Base-by-base conservation (phyloP, 2,888 invertebrate genomes). In the Ophion obscuratus region DNA sequence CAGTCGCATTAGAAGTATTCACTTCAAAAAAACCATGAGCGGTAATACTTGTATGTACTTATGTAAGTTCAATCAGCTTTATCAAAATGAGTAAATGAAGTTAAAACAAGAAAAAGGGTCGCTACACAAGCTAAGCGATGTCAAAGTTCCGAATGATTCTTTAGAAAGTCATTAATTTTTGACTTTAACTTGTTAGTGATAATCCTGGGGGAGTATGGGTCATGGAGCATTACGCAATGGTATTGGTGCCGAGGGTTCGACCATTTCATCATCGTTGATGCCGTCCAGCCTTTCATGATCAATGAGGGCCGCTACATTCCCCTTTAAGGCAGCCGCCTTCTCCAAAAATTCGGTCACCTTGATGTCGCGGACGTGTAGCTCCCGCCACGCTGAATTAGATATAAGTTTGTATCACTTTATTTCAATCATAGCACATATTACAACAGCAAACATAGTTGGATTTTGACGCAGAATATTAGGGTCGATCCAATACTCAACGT, bases 371-470 rank as follows among this genome's bases (percentile, higher is more conserved):
- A 20, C 9, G 68, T 68, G 47, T 10, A 68, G 68, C 44, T 68
- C 68, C n/a, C 68, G 68, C 68, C 47, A 68, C 47, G 68, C 68
- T 68, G 24, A 44, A 70, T 14, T 1, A 70, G 9, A 70, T 53
- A 53, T 14, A 70, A 44, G 20, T 44, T 20, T n/a, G 7, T 24
- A 9, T 27, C n/a, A 27, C 9, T 36, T 10, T 70, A 70, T 31
- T 17, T 57, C 9, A 57, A 71, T 14, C 53, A 57, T n/a, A 36
- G 36, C 9, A 67, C 11, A 67, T n/a, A 66, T 40, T 44, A 20
- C 9, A n/a, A 24, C 24, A 61, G 20, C 61, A 61, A 10, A 11
- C 9, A 20, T 59, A n/a, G n/a, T 61, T 61, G 24, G 20, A 67
- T 44, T 67, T 67, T 20, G 4, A 44, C 11, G 40, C 62, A 24